These are phyloP conservation scores for Steromphala cineraria DNA, from an alignment of 2,888 invertebrate species.

Conservation along the genomic window DNA sequence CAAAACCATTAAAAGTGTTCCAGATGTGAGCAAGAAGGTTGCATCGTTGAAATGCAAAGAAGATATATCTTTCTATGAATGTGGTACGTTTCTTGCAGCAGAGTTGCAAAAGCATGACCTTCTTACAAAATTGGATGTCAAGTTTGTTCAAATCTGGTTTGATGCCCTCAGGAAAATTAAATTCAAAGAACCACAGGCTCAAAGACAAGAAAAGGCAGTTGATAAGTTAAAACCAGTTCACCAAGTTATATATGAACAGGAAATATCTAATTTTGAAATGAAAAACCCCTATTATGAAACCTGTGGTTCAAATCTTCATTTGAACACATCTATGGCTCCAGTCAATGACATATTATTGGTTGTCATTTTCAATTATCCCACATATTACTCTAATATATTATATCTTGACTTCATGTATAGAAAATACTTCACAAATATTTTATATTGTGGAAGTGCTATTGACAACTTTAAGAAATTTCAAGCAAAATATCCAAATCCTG, in stretches of 20 bases:
- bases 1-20: neutral
- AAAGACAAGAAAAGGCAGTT: no score
- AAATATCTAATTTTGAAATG: no score
- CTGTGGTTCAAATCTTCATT: neutral
- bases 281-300: no score
- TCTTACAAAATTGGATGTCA: no score
- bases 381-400: neutral
- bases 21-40: neutral
- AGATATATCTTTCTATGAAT: no score
- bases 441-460: conserved; percentile 8
- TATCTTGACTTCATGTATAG: conserved; percentile 10
- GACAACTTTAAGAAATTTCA: neutral
- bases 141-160: no score
- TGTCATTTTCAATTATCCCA: neutral
- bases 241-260: no score
- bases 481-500: neutral
- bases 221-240: no score
- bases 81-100: no score
- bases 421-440: conserved; percentile 9
- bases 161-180: no score
- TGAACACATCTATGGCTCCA: neutral
- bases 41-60: no score
- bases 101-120: no score
- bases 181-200: neutral
- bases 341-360: neutral